Conservation (phyloP, 2,797 vertebrate genomes). For the Ammospiza maritima region DNA sequence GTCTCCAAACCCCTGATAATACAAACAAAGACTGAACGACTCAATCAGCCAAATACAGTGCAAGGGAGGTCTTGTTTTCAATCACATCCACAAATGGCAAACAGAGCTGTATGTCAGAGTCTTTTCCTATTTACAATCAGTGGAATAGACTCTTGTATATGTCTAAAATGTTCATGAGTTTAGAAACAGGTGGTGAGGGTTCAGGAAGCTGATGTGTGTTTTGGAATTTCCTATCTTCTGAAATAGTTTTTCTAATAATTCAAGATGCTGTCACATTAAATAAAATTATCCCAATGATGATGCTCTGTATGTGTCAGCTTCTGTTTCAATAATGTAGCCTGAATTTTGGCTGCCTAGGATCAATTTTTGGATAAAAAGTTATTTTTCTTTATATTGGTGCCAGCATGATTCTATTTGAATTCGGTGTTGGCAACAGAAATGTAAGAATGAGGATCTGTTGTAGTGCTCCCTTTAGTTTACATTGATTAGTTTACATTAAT, state of each 20-base stretch:
- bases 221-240: not conserved
- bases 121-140: not conserved
- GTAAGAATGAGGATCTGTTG: not conserved
- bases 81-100: not conserved
- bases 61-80: conserved; percentile 2
- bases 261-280: not conserved
- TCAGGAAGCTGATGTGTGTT: not conserved
- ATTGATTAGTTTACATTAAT: not conserved
- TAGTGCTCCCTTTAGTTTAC: not conserved
- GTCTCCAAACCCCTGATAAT: not conserved
- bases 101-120: not conserved
- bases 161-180: not conserved
- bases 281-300: not conserved
- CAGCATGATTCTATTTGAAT: not conserved
- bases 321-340: not conserved
- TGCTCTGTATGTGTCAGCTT: not conserved
- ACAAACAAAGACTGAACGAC: fast-evolving
- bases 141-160: not conserved
- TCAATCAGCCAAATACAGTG: not conserved
- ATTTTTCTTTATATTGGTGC: not conserved
- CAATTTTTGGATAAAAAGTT: not conserved
- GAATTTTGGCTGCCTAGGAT: not conserved
- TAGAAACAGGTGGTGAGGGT: not conserved
- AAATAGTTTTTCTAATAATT: not conserved
- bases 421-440: not conserved